Percentiles rank a stretch among this genome's conserved stretches.
Evolutionary conservation across 2,797 vertebrate species (phyloP).

Genomic region (Scolopax rusticola): DNA sequence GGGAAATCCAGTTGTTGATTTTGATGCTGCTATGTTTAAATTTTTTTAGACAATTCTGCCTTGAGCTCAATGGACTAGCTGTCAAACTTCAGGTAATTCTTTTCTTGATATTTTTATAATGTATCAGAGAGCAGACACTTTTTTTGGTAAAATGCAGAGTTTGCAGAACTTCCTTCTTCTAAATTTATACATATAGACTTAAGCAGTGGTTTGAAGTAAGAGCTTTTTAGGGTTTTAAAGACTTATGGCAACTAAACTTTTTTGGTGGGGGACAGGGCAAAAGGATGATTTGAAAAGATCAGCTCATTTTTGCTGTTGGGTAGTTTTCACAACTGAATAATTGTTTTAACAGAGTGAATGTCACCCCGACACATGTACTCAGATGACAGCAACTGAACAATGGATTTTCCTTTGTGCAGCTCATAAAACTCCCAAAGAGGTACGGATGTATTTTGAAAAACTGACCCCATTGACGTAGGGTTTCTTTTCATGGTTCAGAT

Average conservation of each 20-base stretch:
- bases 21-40: constrained; percentile 65
- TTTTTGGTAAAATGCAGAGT: neutral
- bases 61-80: constrained; percentile 97
- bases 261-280: neutral
- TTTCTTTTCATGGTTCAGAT: neutral
- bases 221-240: neutral
- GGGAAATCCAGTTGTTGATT: neutral
- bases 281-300: neutral
- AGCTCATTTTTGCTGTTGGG: neutral
- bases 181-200: neutral
- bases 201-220: neutral
- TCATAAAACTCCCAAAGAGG: constrained; percentile 99
- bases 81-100: constrained; percentile 95
- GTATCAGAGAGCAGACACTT: neutral
- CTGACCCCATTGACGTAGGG: neutral
- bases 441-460: constrained; percentile 53
- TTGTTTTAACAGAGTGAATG: constrained; percentile 90
- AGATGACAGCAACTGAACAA: constrained; percentile 99
- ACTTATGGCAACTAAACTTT: neutral
- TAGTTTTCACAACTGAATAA: neutral
- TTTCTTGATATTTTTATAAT: neutral
- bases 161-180: neutral
- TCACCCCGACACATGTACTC: constrained; percentile 97
- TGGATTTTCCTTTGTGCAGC: constrained; percentile 99
- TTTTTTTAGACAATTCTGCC: constrained; percentile 92